Base-by-base conservation (phyloP, 2,888 invertebrate genomes). In the Dynastes tityus region DNA sequence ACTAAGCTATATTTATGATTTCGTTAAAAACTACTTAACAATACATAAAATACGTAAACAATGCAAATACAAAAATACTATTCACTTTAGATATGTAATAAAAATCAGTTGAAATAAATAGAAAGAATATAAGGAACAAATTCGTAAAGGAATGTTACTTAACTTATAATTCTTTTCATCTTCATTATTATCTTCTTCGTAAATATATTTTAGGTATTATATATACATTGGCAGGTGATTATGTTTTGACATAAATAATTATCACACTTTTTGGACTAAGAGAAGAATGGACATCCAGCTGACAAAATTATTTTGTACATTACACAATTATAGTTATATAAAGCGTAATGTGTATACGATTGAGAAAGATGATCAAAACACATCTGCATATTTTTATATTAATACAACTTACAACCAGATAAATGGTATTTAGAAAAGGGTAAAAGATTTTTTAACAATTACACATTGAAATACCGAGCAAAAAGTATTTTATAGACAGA, bases 171-270 rank as follows among this genome's bases (percentile, higher is more conserved):
- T 71, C 67, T 67, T 61, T 61, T 67, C 67, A 67, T 67, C 67
- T 22, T 65, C 70, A 70, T 51, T 16, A 16, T 58, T 22, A 40
- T 71, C 37, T 58, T 71, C 37, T 71, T 71, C 58, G 55, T 71
- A 71, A 71, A 71, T 71, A 71, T 71, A 71, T 71, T 71, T 45
- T 58, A 71, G 32, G 16, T 58, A 71, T 27, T 58, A 37, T 71
- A 71, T 71, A 64, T 75, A 78, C 78, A 78, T 75, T 78, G 78
- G 78, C 78, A 78, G 78, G 78, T 78, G 78, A 78, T 82, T 82
- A 81, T 81, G 81, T 80, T 53, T 79, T 80, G 78, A 81, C 80
- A 80, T 81, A 80, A 81, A 80, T 81, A 80, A 79, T 82, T 82
- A 82, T 82, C 82, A 82, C 82, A 78, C 78, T 75, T 78, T 67